Base-by-base conservation (phyloP, 2,888 invertebrate species). In the Machimus atricapillus region DNA sequence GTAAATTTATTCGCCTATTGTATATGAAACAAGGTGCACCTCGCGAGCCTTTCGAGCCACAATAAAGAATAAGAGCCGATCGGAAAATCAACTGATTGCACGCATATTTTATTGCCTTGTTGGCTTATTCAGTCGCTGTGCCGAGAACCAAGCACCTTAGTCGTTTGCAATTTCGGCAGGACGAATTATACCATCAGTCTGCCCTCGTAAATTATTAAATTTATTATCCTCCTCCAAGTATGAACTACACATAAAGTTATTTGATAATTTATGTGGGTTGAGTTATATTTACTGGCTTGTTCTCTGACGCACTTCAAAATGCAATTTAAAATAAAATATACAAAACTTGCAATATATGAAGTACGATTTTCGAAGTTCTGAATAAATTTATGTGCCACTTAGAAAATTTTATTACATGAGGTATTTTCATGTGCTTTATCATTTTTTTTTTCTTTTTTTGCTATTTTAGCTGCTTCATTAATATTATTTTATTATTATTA, bases 1-100 rank as follows among this genome's bases (percentile, higher is more conserved):
- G 79, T 34, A 79, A 79, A 79, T 79, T 79, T 79, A 79, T 79
- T 79, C 46, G 27, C 23, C 52, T 79, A 79, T 79, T 79, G 79
- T 46, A 46, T 79, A 23, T 43, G 76, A 34, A 76, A 76, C 34
- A 37, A 76, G 37, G 76, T 37, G 37, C 76, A 76, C 76, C 76
- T 76, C 76, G 2, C 16, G 9, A 31, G 19, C 37, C 34, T 16
- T 34, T 2, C 27, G 66, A 66, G 37, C 8, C 37, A 37, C 76
- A 76, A 37, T 34, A 37, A 76, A 76, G 76, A 76, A 37, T 76
- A 76, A n/a, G n/a, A 76, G 34, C n/a, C 76, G 76, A 76, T 76
- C 76, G 76, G 19, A 37, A 37, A 76, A 76, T n/a, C 37, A 37
- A 76, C 37, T 76, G 76, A 76, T 37, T 76, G 76, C 34, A 76